Conservation (phyloP, 2,797 vertebrate genomes). For the Pseudomugil gertrudae region DNA sequence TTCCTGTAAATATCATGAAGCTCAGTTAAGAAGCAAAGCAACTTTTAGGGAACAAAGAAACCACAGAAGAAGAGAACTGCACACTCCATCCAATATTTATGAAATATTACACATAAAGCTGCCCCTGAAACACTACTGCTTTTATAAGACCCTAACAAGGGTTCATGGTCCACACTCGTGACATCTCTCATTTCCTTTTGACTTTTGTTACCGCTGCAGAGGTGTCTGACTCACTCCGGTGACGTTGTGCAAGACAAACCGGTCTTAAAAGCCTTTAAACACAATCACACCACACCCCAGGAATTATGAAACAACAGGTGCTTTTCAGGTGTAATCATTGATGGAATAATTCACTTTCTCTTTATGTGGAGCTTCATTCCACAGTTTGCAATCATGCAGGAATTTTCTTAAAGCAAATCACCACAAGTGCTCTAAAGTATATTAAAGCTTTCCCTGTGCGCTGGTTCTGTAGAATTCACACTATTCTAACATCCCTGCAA, state of each 20-base stretch:
- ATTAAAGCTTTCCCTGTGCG: too few species aligned
- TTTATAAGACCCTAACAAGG: not conserved
- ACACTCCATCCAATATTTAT: not conserved
- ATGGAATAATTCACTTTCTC: not conserved
- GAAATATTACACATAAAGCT: not conserved
- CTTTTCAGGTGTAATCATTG: conserved; percentile 23
- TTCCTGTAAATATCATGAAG: not conserved
- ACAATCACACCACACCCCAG: not conserved
- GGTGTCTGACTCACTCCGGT: not conserved
- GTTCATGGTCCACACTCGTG: not conserved
- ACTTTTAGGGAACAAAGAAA: not conserved
- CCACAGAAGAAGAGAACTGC: not conserved
- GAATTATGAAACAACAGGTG: not conserved
- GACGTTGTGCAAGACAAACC: conserved; percentile 1
- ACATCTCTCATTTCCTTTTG: rapidly evolving
- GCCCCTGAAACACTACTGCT: not conserved
- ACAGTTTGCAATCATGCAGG: not conserved
- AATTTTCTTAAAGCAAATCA: not conserved
- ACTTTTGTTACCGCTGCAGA: not conserved
- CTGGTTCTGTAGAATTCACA: too few species aligned
- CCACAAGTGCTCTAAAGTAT: not conserved
- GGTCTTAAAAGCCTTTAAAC: not conserved
- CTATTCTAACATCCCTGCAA: too few species aligned
- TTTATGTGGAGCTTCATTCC: conserved; percentile 2
- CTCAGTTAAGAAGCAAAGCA: not conserved